A percentile compares a stretch with the other conserved stretches of the same genome.
These are phyloP conservation scores for Callaeas wilsoni DNA, from an alignment of 2,113 vertebrate species.

Conservation along the genomic window DNA sequence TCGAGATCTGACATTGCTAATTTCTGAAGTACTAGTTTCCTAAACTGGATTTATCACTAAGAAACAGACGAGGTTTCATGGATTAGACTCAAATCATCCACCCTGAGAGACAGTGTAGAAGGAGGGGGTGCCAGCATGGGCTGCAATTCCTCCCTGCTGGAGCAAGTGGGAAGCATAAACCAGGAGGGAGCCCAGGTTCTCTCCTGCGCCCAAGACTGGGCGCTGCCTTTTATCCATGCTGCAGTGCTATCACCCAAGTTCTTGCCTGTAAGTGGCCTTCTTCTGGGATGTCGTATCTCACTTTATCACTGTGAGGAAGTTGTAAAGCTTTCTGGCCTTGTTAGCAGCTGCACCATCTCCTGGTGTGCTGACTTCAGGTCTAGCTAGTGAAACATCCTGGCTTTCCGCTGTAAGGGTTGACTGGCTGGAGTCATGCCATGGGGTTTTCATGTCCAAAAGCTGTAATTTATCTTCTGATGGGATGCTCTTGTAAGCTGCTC, in stretches of 20 bases:
- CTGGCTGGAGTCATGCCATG: background rate
- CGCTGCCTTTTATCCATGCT: background rate
- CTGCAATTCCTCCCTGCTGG: background rate
- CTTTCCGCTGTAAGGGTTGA: background rate
- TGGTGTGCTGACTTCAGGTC: background rate
- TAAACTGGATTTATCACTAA: background rate
- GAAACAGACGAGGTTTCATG: background rate
- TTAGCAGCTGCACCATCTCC: background rate
- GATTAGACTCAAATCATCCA: background rate
- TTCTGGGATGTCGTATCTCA: background rate
- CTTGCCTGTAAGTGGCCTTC: background rate
- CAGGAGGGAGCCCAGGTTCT: background rate
- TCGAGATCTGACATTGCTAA: background rate
- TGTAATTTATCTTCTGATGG: background rate
- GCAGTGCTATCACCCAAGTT: background rate
- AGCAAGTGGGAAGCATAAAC: background rate
- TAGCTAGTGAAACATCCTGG: background rate
- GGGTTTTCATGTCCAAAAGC: background rate
- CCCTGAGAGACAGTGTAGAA: background rate
- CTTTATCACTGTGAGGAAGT: background rate
- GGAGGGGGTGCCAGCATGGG: background rate
- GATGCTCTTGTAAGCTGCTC: background rate
- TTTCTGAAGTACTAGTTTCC: background rate
- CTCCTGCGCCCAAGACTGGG: background rate
- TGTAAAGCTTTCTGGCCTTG: background rate